phyloP scores from a whole-genome alignment of 2,888 invertebrate genomes.

The Alloscopus bannaensis region DNA sequence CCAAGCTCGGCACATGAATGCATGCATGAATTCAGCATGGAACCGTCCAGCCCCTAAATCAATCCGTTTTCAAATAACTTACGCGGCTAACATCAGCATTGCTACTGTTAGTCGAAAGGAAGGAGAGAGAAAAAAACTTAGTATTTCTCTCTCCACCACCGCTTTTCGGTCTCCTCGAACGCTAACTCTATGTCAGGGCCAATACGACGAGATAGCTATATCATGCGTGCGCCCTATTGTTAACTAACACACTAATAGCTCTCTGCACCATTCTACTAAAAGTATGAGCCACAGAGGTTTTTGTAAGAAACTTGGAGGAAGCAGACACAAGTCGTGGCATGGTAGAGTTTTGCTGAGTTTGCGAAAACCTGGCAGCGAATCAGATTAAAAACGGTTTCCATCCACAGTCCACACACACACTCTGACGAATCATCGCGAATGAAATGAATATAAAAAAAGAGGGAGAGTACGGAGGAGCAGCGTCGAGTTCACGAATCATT shows the following conservation, averaged over 20 bases:
- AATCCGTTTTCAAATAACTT: slow-evolving; percentile 66
- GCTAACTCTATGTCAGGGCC: too few relatives aligned
- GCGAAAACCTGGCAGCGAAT: slow-evolving; percentile 53
- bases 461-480: not conserved
- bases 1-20: slow-evolving; percentile 53
- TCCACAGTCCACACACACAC: not conserved
- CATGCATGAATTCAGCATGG: slow-evolving; percentile 58
- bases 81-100: slow-evolving; percentile 62
- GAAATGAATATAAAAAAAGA: slow-evolving; percentile 15
- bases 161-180: not conserved
- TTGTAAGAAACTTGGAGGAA: not conserved
- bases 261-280: too few relatives aligned
- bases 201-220: too few relatives aligned
- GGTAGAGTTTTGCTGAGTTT: slow-evolving; percentile 13
- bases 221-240: too few relatives aligned
- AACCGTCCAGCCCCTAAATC: slow-evolving; percentile 66
- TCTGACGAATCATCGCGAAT: slow-evolving; percentile 26
- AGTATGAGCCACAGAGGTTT: not conserved
- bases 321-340: not conserved
- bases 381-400: slow-evolving; percentile 31
- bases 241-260: too few relatives aligned
- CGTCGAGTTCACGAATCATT: slow-evolving; percentile 13
- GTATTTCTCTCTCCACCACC: not conserved
- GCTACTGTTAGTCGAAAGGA: too few relatives aligned
- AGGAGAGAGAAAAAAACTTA: slow-evolving; percentile 45